phyloP scores from a whole-genome alignment of 2,113 vertebrate genomes.

The Pedionomus torquatus region DNA sequence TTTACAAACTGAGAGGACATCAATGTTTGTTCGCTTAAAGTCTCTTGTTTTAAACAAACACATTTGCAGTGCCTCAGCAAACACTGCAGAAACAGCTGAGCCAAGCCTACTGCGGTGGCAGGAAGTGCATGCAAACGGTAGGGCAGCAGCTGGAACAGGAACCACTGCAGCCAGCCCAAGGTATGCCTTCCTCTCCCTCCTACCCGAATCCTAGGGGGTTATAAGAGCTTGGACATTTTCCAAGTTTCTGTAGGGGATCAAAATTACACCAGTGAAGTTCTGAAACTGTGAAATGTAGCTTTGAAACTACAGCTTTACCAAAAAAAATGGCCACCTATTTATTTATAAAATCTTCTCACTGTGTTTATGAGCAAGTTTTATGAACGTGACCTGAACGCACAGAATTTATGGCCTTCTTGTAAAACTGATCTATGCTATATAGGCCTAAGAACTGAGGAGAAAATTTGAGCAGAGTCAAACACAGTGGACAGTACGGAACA shows the following conservation, averaged over 20 bases:
- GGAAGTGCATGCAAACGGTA: background rate
- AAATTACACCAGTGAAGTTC: background rate
- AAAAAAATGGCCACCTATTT: background rate
- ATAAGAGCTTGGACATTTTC: background rate
- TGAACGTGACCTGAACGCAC: background rate
- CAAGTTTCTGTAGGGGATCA: background rate
- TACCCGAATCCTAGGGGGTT: fast-evolving
- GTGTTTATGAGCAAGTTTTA: background rate
- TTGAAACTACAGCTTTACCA: background rate
- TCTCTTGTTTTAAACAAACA: background rate
- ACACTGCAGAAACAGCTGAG: background rate
- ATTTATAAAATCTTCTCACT: background rate
- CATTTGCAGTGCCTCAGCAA: background rate
- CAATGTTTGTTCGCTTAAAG: background rate
- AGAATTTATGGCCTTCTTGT: background rate
- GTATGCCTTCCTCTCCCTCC: background rate
- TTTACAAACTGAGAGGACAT: background rate
- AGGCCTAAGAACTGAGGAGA: background rate
- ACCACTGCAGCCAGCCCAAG: background rate
- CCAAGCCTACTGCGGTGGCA: background rate
- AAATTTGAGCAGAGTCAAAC: background rate
- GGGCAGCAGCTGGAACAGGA: background rate
- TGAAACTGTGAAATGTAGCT: background rate
- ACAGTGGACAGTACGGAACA: background rate
- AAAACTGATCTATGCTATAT: background rate